A percentile compares a stretch with the other conserved stretches of the same genome.
phyloP scores from a whole-genome alignment of 2,797 vertebrate species.

The Tadarida brasiliensis region DNA sequence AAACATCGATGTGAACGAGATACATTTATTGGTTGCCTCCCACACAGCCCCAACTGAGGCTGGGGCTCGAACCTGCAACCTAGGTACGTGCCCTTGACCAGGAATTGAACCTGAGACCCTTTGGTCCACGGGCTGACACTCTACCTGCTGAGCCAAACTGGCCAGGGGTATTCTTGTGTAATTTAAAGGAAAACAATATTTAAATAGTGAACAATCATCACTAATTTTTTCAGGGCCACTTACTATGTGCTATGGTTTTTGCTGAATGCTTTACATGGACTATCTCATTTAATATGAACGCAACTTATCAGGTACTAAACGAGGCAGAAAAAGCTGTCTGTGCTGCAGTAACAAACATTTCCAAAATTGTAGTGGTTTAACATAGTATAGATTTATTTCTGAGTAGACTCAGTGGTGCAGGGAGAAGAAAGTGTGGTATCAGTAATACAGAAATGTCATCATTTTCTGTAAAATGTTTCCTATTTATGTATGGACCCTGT shows the following conservation, averaged over 20 bases:
- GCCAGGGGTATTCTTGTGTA: not conserved
- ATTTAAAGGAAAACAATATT: slow-evolving; percentile 24
- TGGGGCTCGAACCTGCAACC: too few relatives aligned
- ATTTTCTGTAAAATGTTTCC: not conserved
- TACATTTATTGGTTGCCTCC: too few relatives aligned
- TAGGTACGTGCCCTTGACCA: too few relatives aligned
- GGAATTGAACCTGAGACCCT: too few relatives aligned
- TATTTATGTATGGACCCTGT: not conserved
- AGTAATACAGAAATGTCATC: not conserved
- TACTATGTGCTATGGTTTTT: not conserved
- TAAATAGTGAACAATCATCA: not conserved
- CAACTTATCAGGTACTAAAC: not conserved
- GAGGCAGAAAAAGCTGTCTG: not conserved
- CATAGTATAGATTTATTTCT: not conserved
- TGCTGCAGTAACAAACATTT: not conserved
- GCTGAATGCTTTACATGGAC: not conserved
- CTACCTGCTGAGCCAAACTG: too few relatives aligned
- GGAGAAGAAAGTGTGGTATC: not conserved
- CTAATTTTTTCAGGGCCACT: not conserved
- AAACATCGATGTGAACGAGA: too few relatives aligned
- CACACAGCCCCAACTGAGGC: too few relatives aligned
- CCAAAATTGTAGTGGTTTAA: not conserved
- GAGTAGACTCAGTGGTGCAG: not conserved
- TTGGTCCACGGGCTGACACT: too few relatives aligned
- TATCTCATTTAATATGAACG: not conserved